Evolutionary conservation across 2,797 vertebrate species (phyloP).

Genomic region (Sardinella longiceps): DNA sequence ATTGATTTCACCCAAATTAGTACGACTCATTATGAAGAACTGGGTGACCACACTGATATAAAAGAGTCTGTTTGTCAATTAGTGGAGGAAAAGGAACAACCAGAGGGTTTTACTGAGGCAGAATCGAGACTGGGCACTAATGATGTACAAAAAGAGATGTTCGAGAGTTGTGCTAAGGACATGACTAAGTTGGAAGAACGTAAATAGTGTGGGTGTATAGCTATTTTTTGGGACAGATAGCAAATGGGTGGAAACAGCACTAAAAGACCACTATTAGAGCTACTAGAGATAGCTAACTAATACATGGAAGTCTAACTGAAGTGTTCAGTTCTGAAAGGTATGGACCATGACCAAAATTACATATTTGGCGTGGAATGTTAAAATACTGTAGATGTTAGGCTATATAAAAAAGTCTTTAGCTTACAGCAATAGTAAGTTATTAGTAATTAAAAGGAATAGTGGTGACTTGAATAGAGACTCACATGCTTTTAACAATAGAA

Average conservation of each 20-base stretch:
- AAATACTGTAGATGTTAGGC: background rate
- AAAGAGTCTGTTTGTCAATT: background rate
- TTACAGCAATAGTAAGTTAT: too few relatives aligned
- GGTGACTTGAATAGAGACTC: background rate
- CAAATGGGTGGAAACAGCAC: background rate
- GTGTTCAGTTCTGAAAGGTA: background rate
- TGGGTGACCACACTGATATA: background rate
- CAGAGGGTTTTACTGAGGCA: background rate
- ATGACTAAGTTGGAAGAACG: background rate
- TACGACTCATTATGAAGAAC: background rate
- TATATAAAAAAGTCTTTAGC: background rate
- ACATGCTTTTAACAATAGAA: background rate
- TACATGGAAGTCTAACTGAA: background rate
- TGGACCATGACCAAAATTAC: background rate
- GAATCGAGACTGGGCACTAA: background rate
- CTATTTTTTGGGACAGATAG: background rate
- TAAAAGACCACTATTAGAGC: too few relatives aligned
- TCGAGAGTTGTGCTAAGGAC: background rate
- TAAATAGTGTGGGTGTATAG: background rate
- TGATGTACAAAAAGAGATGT: background rate
- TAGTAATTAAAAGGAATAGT: slow-evolving; percentile 1
- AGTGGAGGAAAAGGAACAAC: background rate
- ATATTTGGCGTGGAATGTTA: background rate
- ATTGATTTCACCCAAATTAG: background rate
- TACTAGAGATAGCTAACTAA: background rate